Conservation (phyloP, 1,140 invertebrate species). For the Drosophila sulfurigaster region DNA sequence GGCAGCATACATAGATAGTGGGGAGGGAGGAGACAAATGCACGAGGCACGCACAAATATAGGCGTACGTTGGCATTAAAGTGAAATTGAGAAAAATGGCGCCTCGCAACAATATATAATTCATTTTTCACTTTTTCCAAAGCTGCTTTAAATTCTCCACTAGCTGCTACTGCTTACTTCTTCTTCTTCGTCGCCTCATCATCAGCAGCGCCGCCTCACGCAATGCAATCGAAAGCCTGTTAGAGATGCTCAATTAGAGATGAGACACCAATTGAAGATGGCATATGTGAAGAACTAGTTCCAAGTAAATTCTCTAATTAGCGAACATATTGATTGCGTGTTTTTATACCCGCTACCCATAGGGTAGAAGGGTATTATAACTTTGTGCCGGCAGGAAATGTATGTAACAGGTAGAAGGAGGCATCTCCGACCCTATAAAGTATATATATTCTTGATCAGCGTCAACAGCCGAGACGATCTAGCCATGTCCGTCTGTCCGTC, state of each 20-base stretch:
- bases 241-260: constrained; percentile 41
- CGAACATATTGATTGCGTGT: background rate
- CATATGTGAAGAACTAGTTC: background rate
- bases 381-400: too few species aligned
- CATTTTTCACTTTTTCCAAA: constrained; percentile 55
- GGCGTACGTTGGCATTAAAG: constrained; percentile 53
- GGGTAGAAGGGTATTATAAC: too few species aligned
- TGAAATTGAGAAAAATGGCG: constrained; percentile 55
- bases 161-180: background rate
- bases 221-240: constrained; percentile 18
- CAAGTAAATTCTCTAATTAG: background rate
- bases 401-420: too few species aligned
- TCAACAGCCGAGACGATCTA: too few species aligned
- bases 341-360: too few species aligned
- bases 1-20: too few species aligned
- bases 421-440: too few species aligned
- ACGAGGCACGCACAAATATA: constrained; percentile 45
- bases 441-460: too few species aligned
- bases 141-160: constrained; percentile 38
- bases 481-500: too few species aligned
- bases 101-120: constrained; percentile 45
- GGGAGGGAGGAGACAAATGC: constrained; percentile 9
- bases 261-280: constrained; percentile 10
- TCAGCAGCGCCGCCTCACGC: constrained; percentile 19
- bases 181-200: background rate